Base-by-base conservation (phyloP, 2,113 vertebrate species). In the Noctilio leporinus region DNA sequence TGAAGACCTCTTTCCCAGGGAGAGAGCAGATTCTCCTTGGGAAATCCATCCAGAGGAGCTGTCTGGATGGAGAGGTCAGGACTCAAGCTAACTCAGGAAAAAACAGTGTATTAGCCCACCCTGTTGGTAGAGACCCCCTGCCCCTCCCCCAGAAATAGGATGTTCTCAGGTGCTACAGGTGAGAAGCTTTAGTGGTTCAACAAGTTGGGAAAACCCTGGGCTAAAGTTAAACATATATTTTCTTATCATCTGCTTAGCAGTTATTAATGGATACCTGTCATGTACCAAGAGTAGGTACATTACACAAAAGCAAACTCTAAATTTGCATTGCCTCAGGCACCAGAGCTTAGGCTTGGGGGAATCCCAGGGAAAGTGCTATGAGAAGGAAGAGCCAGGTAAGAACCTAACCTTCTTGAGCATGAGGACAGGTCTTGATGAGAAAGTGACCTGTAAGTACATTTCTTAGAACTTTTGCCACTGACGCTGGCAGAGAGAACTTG, bases 131-230 rank as follows among this genome's bases (percentile, higher is more conserved):
- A 47, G 4, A 77, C 10, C 3, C 11, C 35, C 53, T n/a, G 35
- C 7, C 22, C 47, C 84, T 53, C 26, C 49, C 77, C 22, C n/a
- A n/a, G n/a, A 75, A 43, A 43, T 49, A 9, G n/a, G 14, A 86
- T 43, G 14, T 72, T 86, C 62, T 86, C 14, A 45, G 35, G 26
- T 92, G 10, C 33, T 64, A 0, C 5, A 65, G 10, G 22, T 6
- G 38, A 33, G 87, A 53, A 14, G 8, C 0, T 51, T 89, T 33
- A 45, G 45, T n/a, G 45, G 24, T 47, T 64, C 86, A 67, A 33
- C 43, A 89, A n/a, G 20, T 80, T 93, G 43, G 26, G 51, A 57
- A 94, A 88, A 93, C 0, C 9, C 64, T 75, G 62, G 11, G 15
- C 72, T 82, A 49, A 84, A 76, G 2, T 75, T 40, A 65, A 91